Evolutionary conservation across 2,113 vertebrate genomes (phyloP).

Genomic region (Coturnix japonica): DNA sequence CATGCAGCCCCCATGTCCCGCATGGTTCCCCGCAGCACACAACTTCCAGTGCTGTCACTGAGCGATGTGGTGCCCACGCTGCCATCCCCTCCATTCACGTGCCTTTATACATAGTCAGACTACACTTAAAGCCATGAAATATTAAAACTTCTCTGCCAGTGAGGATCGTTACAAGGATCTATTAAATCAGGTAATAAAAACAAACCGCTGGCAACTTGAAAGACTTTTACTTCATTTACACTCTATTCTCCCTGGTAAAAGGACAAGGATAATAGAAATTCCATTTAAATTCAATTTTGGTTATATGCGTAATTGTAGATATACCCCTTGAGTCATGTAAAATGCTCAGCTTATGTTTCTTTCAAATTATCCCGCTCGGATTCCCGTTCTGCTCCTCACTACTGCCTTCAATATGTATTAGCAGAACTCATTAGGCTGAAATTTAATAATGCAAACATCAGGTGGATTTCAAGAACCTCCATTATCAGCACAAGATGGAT

Average conservation of each 20-base stretch:
- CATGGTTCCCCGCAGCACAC: not conserved
- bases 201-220: conserved; percentile 80
- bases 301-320: conserved; percentile 94
- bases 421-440: conserved; percentile 95
- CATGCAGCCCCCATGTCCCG: no score
- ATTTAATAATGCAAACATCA: conserved; percentile 99
- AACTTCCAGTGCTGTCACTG: not conserved
- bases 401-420: conserved; percentile 94
- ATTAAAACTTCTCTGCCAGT: conserved; percentile 78
- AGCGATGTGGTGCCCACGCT: not conserved
- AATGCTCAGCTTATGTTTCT: conserved; percentile 89
- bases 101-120: conserved; percentile 62
- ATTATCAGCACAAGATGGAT: conserved; percentile 97
- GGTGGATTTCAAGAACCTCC: conserved; percentile 94
- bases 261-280: conserved; percentile 84
- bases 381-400: conserved; percentile 83
- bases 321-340: conserved; percentile 93
- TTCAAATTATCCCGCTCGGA: conserved; percentile 84
- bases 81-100: conserved; percentile 68
- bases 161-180: conserved; percentile 80
- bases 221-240: conserved; percentile 93
- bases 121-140: conserved; percentile 74
- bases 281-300: conserved; percentile 92
- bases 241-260: conserved; percentile 87
- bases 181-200: conserved; percentile 88